Evolutionary conservation across 2,888 invertebrate genomes (phyloP).

Genomic region (Sinohyriopsis cumingii): DNA sequence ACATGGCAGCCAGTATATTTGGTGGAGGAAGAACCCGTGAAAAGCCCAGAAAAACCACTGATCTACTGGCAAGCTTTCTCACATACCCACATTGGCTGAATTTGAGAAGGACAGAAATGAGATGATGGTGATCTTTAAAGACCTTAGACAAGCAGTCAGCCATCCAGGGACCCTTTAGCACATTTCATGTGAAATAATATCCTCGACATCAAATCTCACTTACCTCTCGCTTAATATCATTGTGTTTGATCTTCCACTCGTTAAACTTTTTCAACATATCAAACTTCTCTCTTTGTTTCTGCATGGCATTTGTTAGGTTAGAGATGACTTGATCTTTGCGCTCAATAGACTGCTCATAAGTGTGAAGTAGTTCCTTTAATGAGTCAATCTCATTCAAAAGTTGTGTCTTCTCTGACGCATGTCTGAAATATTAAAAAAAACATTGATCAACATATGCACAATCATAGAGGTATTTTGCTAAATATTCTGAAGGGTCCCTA

Average conservation of each 20-base stretch:
- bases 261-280: slow-evolving; percentile 65
- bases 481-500: too few species aligned
- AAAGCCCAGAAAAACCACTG: too few species aligned
- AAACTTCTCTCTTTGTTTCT: slow-evolving; percentile 66
- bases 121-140: too few species aligned
- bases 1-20: too few species aligned
- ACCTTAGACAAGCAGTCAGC: too few species aligned
- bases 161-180: too few species aligned
- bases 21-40: too few species aligned
- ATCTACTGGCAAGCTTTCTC: too few species aligned
- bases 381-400: slow-evolving; percentile 63
- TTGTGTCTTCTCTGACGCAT: slow-evolving; percentile 56
- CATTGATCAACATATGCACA: too few species aligned
- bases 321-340: slow-evolving; percentile 69
- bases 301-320: slow-evolving; percentile 66
- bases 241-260: slow-evolving; percentile 66
- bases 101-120: too few species aligned
- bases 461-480: too few species aligned
- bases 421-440: slow-evolving; percentile 35
- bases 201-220: not conserved
- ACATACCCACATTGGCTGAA: too few species aligned
- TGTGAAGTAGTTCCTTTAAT: slow-evolving; percentile 65
- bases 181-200: not conserved
- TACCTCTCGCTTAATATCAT: slow-evolving; percentile 66
- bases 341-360: slow-evolving; percentile 67